Base-by-base conservation (phyloP, 2,888 invertebrate species). In the Periphyllus acericola region DNA sequence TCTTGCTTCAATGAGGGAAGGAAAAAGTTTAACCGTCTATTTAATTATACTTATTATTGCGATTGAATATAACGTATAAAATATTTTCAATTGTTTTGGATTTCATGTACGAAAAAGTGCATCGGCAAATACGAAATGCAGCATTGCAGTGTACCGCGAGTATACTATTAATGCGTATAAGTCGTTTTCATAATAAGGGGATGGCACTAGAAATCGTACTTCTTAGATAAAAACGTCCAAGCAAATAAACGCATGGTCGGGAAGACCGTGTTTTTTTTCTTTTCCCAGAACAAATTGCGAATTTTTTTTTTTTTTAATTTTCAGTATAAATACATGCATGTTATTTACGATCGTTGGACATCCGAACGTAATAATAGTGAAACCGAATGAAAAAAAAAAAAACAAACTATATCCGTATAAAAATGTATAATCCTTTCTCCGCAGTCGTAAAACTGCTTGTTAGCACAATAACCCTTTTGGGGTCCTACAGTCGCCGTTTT, bases 361-460 rank as follows among this genome's bases (percentile, higher is more conserved):
- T 78, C 46, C 84, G 76, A 85, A 85, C 76, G 76, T 66, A 83
- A 68, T 68, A 76, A 83, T 76, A 83, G 55, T 52, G 76, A 52
- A 85, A 78, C 66, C 46, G 8, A 75, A 66, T 76, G 75, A 21
- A 40, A 32, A 83, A 75, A 84, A 84, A 46, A 80, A 79, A 66
- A 36, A 34, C n/a, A 85, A 76, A 78, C 76, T 76, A 85, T 78
- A 85, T 85, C 84, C 84, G 84, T 66, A 76, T 84, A 40, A 68
- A 84, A 68, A 78, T 75, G 32, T 40, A 75, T 68, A 85, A 85
- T 85, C 84, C 84, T 85, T 85, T 85, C 84, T 85, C 80, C 81
- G 60, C 80, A 81, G 60, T 81, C 87, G 87, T 87, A 87, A 86
- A 86, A 79, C 72, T 85, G 86, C 86, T 80, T 86, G 86, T 86